phyloP scores from a whole-genome alignment of 2,113 vertebrate genomes.

The Corythaeola cristata region DNA sequence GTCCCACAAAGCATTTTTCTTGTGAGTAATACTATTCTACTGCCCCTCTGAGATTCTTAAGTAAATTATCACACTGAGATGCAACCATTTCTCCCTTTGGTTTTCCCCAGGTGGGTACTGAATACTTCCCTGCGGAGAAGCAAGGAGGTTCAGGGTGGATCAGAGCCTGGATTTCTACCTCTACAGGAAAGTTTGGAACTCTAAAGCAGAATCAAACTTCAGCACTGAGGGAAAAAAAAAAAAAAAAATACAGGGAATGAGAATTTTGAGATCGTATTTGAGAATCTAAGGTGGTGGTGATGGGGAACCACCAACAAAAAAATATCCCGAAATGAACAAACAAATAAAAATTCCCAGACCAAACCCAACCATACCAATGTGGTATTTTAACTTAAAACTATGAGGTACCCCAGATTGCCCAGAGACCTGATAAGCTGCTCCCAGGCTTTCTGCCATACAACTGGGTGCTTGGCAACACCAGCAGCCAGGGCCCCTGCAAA shows the following conservation, averaged over 20 bases:
- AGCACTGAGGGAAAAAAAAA: no score
- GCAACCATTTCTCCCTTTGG: not conserved
- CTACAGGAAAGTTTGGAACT: not conserved
- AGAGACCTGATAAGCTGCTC: not conserved
- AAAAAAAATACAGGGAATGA: not conserved
- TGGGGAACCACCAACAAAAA: not conserved
- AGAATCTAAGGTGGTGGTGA: not conserved
- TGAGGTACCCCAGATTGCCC: not conserved
- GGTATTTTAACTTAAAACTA: not conserved
- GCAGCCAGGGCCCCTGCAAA: not conserved
- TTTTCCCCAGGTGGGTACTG: not conserved
- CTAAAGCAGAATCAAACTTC: not conserved
- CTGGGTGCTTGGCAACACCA: not conserved
- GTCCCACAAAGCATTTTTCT: conserved; percentile 24
- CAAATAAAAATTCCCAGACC: not conserved
- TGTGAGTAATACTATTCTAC: not conserved
- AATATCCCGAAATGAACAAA: not conserved
- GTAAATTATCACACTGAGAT: not conserved
- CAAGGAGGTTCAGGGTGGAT: not conserved
- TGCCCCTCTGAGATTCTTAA: not conserved
- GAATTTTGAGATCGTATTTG: not conserved
- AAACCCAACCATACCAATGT: not conserved
- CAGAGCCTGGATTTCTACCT: not conserved
- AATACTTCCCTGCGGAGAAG: not conserved
- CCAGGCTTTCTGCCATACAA: not conserved